Percentiles rank a stretch among this genome's conserved stretches.
Conservation (phyloP, 2,113 vertebrate genomes). For the Ceyx cyanopectus region DNA sequence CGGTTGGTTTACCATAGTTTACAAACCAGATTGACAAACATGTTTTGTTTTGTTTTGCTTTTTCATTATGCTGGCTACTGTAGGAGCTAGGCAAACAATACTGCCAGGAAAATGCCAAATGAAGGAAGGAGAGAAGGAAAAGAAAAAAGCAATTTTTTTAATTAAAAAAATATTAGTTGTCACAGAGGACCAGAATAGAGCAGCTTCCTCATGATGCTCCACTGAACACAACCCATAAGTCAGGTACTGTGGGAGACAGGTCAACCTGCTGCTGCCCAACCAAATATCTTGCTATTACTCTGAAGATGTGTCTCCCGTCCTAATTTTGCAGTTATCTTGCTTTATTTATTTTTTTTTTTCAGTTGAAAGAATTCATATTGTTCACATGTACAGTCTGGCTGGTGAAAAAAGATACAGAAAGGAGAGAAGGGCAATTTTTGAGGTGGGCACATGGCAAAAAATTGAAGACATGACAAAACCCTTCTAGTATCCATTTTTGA, state of each 20-base stretch:
- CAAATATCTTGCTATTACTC: background rate
- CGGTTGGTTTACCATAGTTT: slow-evolving; percentile 1
- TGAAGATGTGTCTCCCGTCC: background rate
- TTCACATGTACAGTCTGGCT: background rate
- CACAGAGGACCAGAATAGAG: background rate
- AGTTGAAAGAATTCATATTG: background rate
- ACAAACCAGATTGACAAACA: background rate
- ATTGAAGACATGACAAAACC: background rate
- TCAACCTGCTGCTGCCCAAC: background rate
- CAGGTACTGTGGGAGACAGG: background rate
- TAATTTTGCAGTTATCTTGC: background rate
- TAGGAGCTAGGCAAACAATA: background rate
- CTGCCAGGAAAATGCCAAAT: background rate
- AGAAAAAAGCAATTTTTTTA: background rate
- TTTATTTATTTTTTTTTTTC: background rate
- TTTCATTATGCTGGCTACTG: background rate
- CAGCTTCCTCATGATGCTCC: fast-evolving
- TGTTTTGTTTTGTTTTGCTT: background rate
- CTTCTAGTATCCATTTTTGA: background rate
- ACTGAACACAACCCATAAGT: background rate
- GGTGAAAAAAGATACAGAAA: background rate
- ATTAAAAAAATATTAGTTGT: background rate
- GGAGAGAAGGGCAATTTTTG: background rate
- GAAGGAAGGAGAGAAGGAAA: background rate
- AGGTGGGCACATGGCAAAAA: background rate